Evolutionary conservation across 2,888 invertebrate genomes (phyloP).

Genomic region (Cyaniris semiargus): DNA sequence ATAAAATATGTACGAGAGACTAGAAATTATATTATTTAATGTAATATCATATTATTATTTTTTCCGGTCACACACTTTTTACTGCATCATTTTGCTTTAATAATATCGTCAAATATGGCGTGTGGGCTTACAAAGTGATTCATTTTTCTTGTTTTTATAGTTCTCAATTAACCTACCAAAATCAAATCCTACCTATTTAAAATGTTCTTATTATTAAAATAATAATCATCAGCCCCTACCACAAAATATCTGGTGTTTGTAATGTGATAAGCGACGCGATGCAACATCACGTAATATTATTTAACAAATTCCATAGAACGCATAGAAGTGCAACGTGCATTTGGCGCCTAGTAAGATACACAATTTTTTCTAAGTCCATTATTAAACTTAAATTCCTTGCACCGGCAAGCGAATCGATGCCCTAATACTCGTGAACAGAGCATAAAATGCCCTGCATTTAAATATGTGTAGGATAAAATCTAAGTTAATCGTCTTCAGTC

Average conservation of each 20-base stretch:
- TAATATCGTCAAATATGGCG: too few relatives aligned
- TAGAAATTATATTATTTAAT: not conserved
- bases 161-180: not conserved
- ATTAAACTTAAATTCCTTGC: constrained; percentile 69
- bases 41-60: too few relatives aligned
- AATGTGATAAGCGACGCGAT: constrained; percentile 37
- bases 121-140: not conserved
- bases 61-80: not conserved
- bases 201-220: not conserved
- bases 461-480: constrained; percentile 60
- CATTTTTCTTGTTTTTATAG: not conserved
- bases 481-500: constrained; percentile 66
- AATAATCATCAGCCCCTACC: not conserved
- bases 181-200: too few relatives aligned
- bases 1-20: too few relatives aligned
- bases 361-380: constrained; percentile 62
- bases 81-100: not conserved
- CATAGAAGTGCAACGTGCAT: constrained; percentile 68
- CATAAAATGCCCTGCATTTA: constrained; percentile 44
- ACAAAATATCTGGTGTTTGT: constrained; percentile 33
- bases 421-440: constrained; percentile 44
- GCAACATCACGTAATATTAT: constrained; percentile 46
- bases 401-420: constrained; percentile 45
- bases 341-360: constrained; percentile 75
- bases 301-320: constrained; percentile 59